phyloP scores from a whole-genome alignment of 2,797 vertebrate genomes.

The Catharus ustulatus region DNA sequence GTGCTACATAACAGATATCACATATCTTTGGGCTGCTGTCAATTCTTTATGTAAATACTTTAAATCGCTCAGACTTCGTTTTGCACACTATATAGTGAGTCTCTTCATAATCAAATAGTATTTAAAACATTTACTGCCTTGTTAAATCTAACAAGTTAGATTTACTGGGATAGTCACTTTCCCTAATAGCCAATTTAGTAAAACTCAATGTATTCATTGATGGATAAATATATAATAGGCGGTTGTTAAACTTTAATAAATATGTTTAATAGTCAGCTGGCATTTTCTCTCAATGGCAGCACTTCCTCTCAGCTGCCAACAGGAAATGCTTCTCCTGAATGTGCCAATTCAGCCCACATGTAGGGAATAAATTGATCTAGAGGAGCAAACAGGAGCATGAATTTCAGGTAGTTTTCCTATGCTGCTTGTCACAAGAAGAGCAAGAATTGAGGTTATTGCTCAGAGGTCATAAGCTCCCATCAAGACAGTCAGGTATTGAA shows the following conservation, averaged over 20 bases:
- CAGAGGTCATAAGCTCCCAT: not conserved
- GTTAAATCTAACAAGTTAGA: slow-evolving; percentile 67
- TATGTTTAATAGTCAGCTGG: slow-evolving; percentile 17
- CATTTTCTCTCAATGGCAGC: slow-evolving; percentile 26
- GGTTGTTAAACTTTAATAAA: slow-evolving; percentile 49
- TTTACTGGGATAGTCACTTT: slow-evolving; percentile 58
- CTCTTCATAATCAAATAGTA: slow-evolving; percentile 52
- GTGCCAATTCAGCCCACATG: slow-evolving; percentile 27
- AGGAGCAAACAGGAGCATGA: not conserved
- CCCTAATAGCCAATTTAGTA: slow-evolving; percentile 54
- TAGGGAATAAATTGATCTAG: not conserved
- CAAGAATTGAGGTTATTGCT: not conserved
- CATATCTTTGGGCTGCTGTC: not conserved
- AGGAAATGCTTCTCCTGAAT: slow-evolving; percentile 53
- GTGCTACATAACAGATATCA: not conserved
- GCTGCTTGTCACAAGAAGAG: not conserved
- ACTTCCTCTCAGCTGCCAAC: slow-evolving; percentile 44
- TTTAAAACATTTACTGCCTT: slow-evolving; percentile 60
- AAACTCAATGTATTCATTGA: slow-evolving; percentile 56
- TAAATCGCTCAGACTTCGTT: not conserved
- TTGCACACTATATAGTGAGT: slow-evolving; percentile 3
- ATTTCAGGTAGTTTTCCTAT: not conserved
- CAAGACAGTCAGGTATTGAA: not conserved
- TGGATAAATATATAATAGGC: slow-evolving; percentile 26
- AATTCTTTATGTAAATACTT: slow-evolving; percentile 14